Conservation (phyloP, 2,888 invertebrate genomes). For the Leptinotarsa tumamoca region DNA sequence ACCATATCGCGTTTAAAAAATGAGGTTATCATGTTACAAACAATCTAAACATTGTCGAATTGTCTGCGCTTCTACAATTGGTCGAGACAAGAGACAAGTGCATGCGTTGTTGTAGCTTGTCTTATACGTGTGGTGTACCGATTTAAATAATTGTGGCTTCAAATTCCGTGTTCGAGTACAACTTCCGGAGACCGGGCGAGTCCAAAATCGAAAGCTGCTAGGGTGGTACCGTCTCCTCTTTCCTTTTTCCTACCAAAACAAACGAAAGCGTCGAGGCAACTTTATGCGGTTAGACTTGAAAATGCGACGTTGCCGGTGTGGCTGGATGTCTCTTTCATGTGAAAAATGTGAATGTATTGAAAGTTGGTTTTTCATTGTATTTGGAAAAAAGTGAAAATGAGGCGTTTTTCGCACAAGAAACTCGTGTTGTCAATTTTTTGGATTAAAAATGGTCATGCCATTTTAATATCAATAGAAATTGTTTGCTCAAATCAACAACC, state of each 20-base stretch:
- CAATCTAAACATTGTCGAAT: constrained; percentile 7
- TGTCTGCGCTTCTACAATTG: constrained; percentile 7
- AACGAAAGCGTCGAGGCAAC: constrained; percentile 18
- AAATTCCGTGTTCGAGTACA: constrained; percentile 33
- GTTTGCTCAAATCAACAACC: too few relatives aligned
- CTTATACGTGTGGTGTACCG: constrained; percentile 20
- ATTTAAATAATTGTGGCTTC: constrained; percentile 29
- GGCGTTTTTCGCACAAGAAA: too few relatives aligned
- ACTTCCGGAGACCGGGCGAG: constrained; percentile 50
- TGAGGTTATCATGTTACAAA: background rate
- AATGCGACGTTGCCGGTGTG: background rate
- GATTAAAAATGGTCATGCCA: too few relatives aligned
- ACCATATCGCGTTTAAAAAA: background rate
- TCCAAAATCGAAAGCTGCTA: constrained; percentile 49
- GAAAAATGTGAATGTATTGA: background rate
- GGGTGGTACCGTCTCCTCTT: constrained; percentile 48
- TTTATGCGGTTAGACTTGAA: constrained; percentile 16
- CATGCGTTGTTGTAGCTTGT: constrained; percentile 4
- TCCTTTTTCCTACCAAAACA: constrained; percentile 23
- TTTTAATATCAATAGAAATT: too few relatives aligned
- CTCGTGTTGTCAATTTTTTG: too few relatives aligned
- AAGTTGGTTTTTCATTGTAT: too few relatives aligned
- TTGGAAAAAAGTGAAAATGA: too few relatives aligned
- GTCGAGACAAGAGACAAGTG: constrained; percentile 23
- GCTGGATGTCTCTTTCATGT: background rate